Base-by-base conservation (phyloP, 2,797 vertebrate species). In the Acrossocheilus fasciatus region DNA sequence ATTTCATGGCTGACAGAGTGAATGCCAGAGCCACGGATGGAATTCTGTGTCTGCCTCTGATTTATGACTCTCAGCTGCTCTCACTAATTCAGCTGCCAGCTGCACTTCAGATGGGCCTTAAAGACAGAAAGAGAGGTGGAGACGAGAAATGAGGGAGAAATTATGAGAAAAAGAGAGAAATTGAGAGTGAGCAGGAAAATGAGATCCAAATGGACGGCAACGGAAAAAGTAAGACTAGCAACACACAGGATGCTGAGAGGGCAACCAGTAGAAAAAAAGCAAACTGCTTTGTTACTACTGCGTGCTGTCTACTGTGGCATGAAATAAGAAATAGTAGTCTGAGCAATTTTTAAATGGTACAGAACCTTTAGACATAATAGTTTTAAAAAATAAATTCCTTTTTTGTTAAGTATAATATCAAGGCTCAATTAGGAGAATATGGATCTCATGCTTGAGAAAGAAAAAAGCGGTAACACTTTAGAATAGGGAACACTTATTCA, bases 51-150 rank as follows among this genome's bases (percentile, higher is more conserved):
- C 77, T 36, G 90, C 86, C n/a, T 89, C 88, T 97, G 97, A 98
- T 98, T 98, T 97, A 99, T 96, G 93, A 92, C 89, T 94, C 94
- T 97, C 98, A 98, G 97, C 97, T 99, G 98, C 93, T 95, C 86
- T 47, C 54, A 88, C 92, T 87, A 91, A 96, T 96, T 94, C 91
- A 94, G 93, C 94, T 92, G 90, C 95, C 91, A 92, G 89, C 90
- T 92, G 93, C 94, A 92, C 94, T 90, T 97, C 97, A 98, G 96
- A 97, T 94, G 93, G 95, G 92, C 95, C 92, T 95, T 93, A 91
- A 91, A 95, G 85, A 94, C 62, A 73, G 57, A 59, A 23, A 59
- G 47, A 83, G 54, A 69, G 73, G 81, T 77, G 79, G 18, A 89
- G 91, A 90, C 87, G 83, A 90, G 89, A 72, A 81, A 69, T 64